phyloP scores from a whole-genome alignment of 2,113 vertebrate genomes.

The Nyctereutes procyonoides region DNA sequence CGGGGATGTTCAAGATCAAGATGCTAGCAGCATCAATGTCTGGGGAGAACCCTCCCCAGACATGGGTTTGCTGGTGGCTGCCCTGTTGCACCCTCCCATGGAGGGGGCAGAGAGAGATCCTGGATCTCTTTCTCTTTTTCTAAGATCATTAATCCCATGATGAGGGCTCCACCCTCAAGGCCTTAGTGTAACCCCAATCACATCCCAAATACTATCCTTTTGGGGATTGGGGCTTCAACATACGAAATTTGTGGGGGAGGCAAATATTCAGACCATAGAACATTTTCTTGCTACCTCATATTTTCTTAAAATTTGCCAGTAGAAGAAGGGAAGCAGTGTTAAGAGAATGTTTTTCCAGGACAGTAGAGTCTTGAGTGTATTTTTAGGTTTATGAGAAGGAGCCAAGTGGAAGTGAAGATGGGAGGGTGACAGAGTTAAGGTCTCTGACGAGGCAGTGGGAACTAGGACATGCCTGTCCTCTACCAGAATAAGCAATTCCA shows the following conservation, averaged over 20 bases:
- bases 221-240: neutral
- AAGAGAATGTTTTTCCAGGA: neutral
- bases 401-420: neutral
- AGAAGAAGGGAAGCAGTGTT: neutral
- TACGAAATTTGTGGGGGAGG: neutral
- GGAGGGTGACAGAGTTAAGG: neutral
- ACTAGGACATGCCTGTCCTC: neutral
- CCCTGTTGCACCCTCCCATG: neutral
- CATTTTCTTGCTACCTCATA: neutral
- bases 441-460: neutral
- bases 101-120: neutral
- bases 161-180: neutral
- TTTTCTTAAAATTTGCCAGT: neutral
- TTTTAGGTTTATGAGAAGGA: neutral
- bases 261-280: neutral
- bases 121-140: neutral
- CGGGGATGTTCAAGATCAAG: neutral
- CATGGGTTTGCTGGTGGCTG: neutral
- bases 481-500: neutral
- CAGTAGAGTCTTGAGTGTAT: neutral
- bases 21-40: neutral
- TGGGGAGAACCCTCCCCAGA: neutral
- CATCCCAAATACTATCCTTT: neutral
- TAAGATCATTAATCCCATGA: neutral
- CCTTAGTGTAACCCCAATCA: neutral